Evolutionary conservation across 2,797 vertebrate species (phyloP).

Genomic region (Rhabdomys pumilio): DNA sequence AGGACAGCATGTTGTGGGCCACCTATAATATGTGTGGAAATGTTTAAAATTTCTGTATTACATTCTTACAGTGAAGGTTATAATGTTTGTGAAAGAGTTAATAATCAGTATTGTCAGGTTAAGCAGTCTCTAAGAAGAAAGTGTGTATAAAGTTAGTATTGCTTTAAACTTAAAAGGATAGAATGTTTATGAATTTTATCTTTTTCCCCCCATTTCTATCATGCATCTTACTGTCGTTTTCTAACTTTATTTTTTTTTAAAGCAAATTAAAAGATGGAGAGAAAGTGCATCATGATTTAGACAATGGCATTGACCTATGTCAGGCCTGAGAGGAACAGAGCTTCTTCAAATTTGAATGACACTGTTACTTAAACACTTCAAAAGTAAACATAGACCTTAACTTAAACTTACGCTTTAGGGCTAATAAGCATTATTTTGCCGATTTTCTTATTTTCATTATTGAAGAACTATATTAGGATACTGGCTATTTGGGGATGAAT

Average conservation of each 20-base stretch:
- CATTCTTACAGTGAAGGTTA: not conserved
- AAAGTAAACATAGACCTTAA: not conserved
- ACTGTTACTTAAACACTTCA: not conserved
- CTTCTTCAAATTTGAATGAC: not conserved
- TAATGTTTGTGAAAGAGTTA: not conserved
- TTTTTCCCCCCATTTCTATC: slow-evolving; percentile 58
- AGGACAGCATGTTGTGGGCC: not conserved
- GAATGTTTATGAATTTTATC: not conserved
- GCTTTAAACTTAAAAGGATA: not conserved
- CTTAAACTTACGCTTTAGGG: not conserved
- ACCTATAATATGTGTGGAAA: not conserved
- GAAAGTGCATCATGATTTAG: not conserved
- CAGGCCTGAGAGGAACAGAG: not conserved
- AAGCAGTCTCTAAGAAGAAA: slow-evolving; percentile 9
- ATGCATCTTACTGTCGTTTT: slow-evolving; percentile 77
- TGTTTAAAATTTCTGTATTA: not conserved
- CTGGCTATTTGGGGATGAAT: not conserved
- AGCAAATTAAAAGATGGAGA: not conserved
- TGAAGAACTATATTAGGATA: not conserved
- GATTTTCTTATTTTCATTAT: not conserved
- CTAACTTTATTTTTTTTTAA: slow-evolving; percentile 40
- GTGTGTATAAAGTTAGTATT: slow-evolving; percentile 13
- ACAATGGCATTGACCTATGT: not conserved
- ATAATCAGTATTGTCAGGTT: not conserved
- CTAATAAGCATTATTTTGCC: not conserved